A percentile compares a stretch with the other conserved stretches of the same genome.
phyloP scores from a whole-genome alignment of 2,113 vertebrate species.

The Cryptotis parvus region DNA sequence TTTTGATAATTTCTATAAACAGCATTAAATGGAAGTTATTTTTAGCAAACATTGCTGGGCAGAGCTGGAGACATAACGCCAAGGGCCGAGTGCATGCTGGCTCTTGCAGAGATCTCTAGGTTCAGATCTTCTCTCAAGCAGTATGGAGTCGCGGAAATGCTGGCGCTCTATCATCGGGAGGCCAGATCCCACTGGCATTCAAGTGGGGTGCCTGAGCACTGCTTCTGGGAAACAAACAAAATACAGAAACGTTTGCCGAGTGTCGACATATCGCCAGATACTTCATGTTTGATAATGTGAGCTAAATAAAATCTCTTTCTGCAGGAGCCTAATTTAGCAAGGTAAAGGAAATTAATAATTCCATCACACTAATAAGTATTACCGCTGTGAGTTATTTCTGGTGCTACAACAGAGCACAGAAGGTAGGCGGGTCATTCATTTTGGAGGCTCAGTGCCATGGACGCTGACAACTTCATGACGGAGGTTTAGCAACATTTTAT shows the following conservation, averaged over 20 bases:
- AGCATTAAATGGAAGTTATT: constrained; percentile 10
- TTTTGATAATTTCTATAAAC: constrained; percentile 17
- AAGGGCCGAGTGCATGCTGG: no score
- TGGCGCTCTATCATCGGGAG: no score
- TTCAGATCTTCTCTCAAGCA: no score
- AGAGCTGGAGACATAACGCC: not conserved
- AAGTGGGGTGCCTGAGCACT: no score
- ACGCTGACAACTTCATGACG: constrained; percentile 5
- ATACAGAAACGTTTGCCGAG: not conserved
- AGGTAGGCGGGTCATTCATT: not conserved
- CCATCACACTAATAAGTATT: not conserved
- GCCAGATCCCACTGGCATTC: no score
- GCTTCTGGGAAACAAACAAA: no score
- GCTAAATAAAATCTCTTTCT: not conserved
- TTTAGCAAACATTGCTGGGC: constrained; percentile 47
- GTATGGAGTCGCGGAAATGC: no score
- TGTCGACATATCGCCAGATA: not conserved
- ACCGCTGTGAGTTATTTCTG: not conserved
- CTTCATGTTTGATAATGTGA: not conserved
- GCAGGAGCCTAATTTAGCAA: constrained; percentile 23
- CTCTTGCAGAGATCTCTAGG: no score
- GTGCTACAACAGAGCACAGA: not conserved
- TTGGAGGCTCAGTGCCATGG: not conserved
- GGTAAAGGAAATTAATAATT: constrained; percentile 37
- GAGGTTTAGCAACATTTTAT: constrained; percentile 11